Evolutionary conservation across 2,113 vertebrate genomes (phyloP).

Genomic region (Psittacula cyanocephala): DNA sequence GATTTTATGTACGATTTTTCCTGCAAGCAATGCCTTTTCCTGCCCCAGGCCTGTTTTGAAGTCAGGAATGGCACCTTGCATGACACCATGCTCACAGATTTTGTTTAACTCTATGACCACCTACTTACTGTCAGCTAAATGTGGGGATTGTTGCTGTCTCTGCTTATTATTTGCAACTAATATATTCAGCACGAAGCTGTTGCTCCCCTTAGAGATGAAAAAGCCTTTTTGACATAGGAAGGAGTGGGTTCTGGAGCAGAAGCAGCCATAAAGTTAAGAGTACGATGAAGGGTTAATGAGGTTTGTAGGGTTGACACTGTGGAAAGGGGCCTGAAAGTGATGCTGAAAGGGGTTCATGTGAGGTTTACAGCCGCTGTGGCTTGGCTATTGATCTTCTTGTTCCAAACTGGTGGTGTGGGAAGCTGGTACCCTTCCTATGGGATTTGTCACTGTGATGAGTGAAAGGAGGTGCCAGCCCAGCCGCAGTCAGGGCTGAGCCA

Average conservation of each 20-base stretch:
- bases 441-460: background rate
- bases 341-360: background rate
- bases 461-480: background rate
- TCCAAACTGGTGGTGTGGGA: background rate
- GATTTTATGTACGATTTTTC: background rate
- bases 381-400: background rate
- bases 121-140: background rate
- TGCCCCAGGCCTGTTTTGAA: background rate
- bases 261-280: background rate
- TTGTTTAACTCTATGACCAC: background rate
- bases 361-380: background rate
- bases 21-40: background rate
- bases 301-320: background rate
- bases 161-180: conserved; percentile 25
- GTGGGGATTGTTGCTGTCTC: background rate
- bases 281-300: background rate
- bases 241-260: background rate
- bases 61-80: background rate
- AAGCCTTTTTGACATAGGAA: background rate
- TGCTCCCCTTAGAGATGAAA: background rate
- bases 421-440: background rate
- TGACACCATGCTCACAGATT: conserved; percentile 4
- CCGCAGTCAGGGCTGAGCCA: background rate
- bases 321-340: background rate
- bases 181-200: background rate